These are phyloP conservation scores for Ganaspis sp. DNA, from an alignment of 1,140 invertebrate species.

Conservation along the genomic window DNA sequence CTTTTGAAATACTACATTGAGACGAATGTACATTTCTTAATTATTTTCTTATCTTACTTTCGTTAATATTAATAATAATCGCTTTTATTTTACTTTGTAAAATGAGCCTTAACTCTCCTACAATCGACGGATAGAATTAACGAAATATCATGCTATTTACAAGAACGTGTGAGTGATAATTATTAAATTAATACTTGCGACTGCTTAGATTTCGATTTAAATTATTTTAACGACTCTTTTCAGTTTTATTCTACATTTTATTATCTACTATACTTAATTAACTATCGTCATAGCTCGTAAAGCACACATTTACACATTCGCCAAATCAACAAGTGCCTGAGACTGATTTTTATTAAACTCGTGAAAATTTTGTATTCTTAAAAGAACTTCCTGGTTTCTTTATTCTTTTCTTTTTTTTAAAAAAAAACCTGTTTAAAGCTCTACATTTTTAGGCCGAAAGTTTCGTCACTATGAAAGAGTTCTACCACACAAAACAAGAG, in stretches of 20 bases:
- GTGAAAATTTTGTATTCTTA: too few relatives aligned
- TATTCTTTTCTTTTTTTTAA: too few relatives aligned
- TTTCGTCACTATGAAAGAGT: not conserved
- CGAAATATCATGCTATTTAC: conserved; percentile 22
- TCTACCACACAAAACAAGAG: not conserved
- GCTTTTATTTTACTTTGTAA: not conserved
- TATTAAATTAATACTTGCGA: conserved; percentile 10
- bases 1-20: conserved; percentile 3
- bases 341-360: conserved; percentile 3
- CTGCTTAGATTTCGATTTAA: not conserved
- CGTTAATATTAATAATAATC: not conserved
- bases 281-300: conserved; percentile 3
- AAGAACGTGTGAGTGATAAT: not conserved
- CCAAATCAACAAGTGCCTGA: not conserved
- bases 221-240: not conserved
- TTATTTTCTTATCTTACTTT: not conserved
- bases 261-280: conserved; percentile 5
- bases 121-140: conserved; percentile 11
- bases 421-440: too few relatives aligned
- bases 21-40: not conserved
- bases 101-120: conserved; percentile 3
- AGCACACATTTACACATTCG: conserved; percentile 12
- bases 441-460: conserved; percentile 21
- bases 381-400: too few relatives aligned
- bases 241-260: not conserved